Conservation (phyloP, 1,140 invertebrate species). For the Zeugodacus cucurbitae region DNA sequence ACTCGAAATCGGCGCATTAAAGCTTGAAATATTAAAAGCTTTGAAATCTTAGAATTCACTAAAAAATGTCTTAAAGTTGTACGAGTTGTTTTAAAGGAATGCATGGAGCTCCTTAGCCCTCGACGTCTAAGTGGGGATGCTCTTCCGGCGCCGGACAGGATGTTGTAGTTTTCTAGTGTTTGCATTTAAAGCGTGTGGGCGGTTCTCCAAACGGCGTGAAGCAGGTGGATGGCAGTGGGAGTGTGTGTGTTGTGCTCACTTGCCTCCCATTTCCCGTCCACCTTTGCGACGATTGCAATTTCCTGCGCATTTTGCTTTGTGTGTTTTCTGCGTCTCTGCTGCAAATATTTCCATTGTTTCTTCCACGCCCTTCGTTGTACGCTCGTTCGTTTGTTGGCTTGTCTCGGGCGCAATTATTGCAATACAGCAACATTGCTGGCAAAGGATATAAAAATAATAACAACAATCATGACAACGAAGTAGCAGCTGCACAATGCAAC, state of each 20-base stretch:
- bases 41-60: not conserved
- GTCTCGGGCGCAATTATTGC: not conserved
- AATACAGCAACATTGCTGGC: not conserved
- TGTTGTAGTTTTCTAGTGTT: not conserved
- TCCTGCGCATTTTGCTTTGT: constrained; percentile 22
- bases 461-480: not conserved
- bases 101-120: no score
- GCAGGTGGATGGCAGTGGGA: not conserved
- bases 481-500: not conserved
- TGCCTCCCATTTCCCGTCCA: not conserved
- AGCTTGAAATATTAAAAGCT: not conserved
- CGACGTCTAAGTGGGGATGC: not conserved
- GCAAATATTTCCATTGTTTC: constrained; percentile 10
- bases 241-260: not conserved
- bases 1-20: not conserved
- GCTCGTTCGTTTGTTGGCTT: not conserved
- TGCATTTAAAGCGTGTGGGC: not conserved
- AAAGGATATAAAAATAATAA: constrained; percentile 7
- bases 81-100: no score
- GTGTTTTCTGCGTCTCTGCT: not conserved
- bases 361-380: not conserved
- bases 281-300: not conserved
- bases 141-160: not conserved
- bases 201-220: not conserved
- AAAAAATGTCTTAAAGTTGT: no score